Evolutionary conservation across 2,113 vertebrate genomes (phyloP).

Genomic region (Danionella cerebrum): DNA sequence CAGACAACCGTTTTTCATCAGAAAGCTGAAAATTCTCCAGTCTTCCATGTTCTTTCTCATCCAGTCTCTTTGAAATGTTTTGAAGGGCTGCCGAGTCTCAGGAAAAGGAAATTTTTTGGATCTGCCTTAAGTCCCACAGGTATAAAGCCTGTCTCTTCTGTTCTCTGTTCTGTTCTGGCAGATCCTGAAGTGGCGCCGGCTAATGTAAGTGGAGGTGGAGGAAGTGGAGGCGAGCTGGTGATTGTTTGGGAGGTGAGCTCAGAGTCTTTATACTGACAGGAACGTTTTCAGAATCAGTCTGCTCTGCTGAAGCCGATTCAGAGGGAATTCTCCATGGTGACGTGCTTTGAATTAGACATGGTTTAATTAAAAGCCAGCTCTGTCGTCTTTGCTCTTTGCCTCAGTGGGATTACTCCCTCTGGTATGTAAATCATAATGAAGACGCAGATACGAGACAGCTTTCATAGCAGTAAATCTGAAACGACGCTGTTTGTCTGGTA

Average conservation of each 20-base stretch:
- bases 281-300: conserved; percentile 15
- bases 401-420: conserved; percentile 26
- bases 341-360: conserved; percentile 37
- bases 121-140: background rate
- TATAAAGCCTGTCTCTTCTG: background rate
- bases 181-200: conserved; percentile 71
- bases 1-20: background rate
- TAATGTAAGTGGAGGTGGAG: conserved; percentile 74
- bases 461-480: conserved; percentile 36
- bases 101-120: background rate
- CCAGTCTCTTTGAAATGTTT: background rate
- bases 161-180: conserved; percentile 47
- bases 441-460: conserved; percentile 34
- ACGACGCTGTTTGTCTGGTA: conserved; percentile 18
- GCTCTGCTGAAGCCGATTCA: conserved; percentile 35
- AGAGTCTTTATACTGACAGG: conserved; percentile 3
- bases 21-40: background rate
- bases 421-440: conserved; percentile 48
- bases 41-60: background rate
- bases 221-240: conserved; percentile 76
- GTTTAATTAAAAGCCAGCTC: conserved; percentile 51
- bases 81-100: background rate
- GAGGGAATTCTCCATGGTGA: conserved; percentile 36
- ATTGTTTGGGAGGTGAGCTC: conserved; percentile 81
- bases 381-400: conserved; percentile 48